Conservation (phyloP, 2,113 vertebrate genomes). For the Dissostichus mawsoni region DNA sequence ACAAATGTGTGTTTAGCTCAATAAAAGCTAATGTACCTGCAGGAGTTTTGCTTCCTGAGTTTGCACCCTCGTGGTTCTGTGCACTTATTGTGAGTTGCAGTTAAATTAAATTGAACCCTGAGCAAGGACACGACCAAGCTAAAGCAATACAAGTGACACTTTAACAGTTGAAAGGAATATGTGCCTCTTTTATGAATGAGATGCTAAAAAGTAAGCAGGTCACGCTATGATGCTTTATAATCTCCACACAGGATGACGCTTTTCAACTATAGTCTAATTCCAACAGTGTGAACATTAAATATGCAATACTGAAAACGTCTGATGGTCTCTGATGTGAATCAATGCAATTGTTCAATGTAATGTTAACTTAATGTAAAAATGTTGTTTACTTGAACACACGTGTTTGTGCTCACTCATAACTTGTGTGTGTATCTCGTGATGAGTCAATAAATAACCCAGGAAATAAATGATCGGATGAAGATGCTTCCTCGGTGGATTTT, state of each 20-base stretch:
- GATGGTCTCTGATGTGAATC: too few species aligned
- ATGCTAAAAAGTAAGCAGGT: neutral
- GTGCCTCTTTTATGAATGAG: slow-evolving; percentile 6
- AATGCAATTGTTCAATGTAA: too few species aligned
- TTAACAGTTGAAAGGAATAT: neutral
- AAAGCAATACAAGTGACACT: neutral
- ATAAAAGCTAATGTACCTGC: too few species aligned
- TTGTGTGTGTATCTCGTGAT: slow-evolving; percentile 8
- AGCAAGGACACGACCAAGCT: too few species aligned
- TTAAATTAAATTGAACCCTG: too few species aligned
- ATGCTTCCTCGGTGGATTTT: neutral
- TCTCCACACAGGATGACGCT: neutral
- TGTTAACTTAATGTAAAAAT: too few species aligned
- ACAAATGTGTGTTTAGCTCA: too few species aligned
- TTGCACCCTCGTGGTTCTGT: too few species aligned
- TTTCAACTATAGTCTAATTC: too few species aligned
- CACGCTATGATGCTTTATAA: neutral
- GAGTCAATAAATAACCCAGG: slow-evolving; percentile 12
- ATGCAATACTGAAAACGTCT: too few species aligned
- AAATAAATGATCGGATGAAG: neutral
- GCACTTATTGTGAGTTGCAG: too few species aligned
- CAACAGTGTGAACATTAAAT: neutral
- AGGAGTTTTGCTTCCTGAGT: too few species aligned
- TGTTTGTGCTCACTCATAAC: neutral
- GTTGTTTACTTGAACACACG: neutral